Base-by-base conservation (phyloP, 2,888 invertebrate species). In the Megastigmus dorsalis region DNA sequence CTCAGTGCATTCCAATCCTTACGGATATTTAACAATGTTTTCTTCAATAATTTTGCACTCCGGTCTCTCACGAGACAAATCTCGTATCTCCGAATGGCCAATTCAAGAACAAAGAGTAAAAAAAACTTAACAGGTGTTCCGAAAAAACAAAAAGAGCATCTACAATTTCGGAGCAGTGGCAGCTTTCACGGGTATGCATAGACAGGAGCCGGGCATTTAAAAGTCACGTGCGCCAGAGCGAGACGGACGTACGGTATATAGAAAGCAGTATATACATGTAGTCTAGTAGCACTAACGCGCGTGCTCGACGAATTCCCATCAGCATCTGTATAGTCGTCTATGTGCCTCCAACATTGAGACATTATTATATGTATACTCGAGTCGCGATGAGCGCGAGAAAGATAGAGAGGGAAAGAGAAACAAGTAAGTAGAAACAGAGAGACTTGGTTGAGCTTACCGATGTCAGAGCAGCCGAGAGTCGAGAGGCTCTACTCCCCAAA, bases 391-490 rank as follows among this genome's bases (percentile, higher is more conserved):
- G 72, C 63, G 54, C 10, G 30, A 72, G 72, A 50, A 74, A 75
- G 76, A 75, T 60, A 20, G 71, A 70, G 69, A 74, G 71, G 60
- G 65, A 77, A 73, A 59, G 57, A 66, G 74, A 45, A 20, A 55
- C 50, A 55, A 57, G 66, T 59, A 68, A 70, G 66, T 59, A 68
- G 73, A 67, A 63, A 48, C 63, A 55, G 59, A 54, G 43, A 62
- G 76, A 78, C 77, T 69, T 74, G 78, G 76, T 72, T n/a, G n/a
- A n/a, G n/a, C n/a, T n/a, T n/a, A 78, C 70, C 75, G 63, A 72
- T 18, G 45, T 55, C 26, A 26, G 33, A 13, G 10, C 1, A n/a
- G 20, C 20, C 26, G 30, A 45, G 26, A 36, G 33, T n/a, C 13
- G 48, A 26, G 20, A 7, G 23, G 20, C n/a, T n/a, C n/a, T n/a